Base-by-base conservation (phyloP, 2,113 vertebrate genomes). In the Salvelinus fontinalis region DNA sequence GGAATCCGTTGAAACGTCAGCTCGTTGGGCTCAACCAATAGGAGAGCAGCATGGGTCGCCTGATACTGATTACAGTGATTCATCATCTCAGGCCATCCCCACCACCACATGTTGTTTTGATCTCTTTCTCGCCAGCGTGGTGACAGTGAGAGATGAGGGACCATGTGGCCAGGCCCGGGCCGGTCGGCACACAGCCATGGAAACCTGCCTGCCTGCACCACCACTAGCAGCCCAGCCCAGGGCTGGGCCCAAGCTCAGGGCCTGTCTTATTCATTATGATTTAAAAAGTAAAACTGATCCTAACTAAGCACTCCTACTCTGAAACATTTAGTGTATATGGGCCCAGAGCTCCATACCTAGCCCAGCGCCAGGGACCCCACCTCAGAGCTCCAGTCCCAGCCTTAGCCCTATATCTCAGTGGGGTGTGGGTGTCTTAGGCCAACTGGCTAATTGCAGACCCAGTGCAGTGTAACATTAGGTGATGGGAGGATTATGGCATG, bases 101-200 rank as follows among this genome's bases (percentile, higher is more conserved):
- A 88, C 86, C 91, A 87, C 82, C 90, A 74, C 83, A 79, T 91
- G 87, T 92, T 92, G 91, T 93, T 93, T 87, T 89, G 91, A 93
- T 91, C 87, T 92, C 86, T 92, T 90, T 89, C 88, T 88, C 78
- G 71, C 79, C 80, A 78, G 81, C 79, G 31, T 65, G 4, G 82
- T 92, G 91, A 93, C 92, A 93, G 90, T 92, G 92, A 94, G 86
- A 82, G 89, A 93, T 92, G 90, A 90, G 85, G 90, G 81, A 83
- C 77, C 90, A 84, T 91, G 86, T n/a, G 54, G 54, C 70, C 39
- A 44, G 39, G 39, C 39, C 9, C 2, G 9, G 39, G 2, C 39
- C 9, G 39, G 39, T 44, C 39, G 39, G 2, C 39, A 44, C 39
- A 44, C 39, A 44, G 26, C 76, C 20, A 78, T 39, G 68, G 83